A percentile compares a stretch with the other conserved stretches of the same genome.
Evolutionary conservation across 2,113 vertebrate genomes (phyloP).

Genomic region (Rhodinocichla rosea): DNA sequence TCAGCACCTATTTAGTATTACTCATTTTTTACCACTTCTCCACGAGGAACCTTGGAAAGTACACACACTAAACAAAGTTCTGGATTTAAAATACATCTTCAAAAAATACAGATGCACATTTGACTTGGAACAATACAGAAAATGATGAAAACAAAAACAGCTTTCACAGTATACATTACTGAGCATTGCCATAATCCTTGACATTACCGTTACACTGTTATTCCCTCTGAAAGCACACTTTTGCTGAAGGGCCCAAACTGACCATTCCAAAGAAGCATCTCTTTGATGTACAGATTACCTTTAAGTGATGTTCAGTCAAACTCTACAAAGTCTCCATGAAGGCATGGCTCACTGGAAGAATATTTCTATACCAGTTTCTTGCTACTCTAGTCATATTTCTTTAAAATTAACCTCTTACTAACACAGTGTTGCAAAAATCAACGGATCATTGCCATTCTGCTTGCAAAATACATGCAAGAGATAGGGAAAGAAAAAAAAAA

Average conservation of each 20-base stretch:
- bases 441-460: not conserved
- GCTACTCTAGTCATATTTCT: not conserved
- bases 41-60: not conserved
- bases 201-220: not conserved
- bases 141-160: not conserved
- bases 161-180: not conserved
- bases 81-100: not conserved
- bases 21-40: not conserved
- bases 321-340: not conserved
- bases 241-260: constrained; percentile 24
- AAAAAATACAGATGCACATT: not conserved
- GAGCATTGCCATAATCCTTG: not conserved
- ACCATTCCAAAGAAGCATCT: constrained; percentile 1
- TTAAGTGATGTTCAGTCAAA: constrained; percentile 5
- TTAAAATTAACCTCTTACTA: not conserved
- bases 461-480: not conserved
- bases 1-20: not conserved
- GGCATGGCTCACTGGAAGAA: not conserved
- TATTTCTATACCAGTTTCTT: not conserved
- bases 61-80: not conserved
- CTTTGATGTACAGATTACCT: not conserved
- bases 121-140: not conserved
- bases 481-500: not conserved
- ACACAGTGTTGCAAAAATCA: not conserved
- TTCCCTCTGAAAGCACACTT: not conserved